Evolutionary conservation across 2,888 invertebrate genomes (phyloP), one percentile per base, ranked within the genome.

Genomic region (Tetheella fluctuosa): DNA sequence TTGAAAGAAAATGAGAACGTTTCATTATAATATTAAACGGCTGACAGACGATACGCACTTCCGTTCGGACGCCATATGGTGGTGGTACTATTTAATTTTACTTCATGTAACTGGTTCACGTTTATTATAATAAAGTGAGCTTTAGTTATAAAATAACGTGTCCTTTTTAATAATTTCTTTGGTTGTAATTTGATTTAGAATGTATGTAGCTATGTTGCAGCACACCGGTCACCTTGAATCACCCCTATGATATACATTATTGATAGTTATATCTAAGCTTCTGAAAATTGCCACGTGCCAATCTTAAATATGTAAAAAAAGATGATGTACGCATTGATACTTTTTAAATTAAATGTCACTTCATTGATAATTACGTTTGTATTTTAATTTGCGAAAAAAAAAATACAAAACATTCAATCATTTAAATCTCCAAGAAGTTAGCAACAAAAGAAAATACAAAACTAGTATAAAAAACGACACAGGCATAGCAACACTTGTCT

Each of bases 41-140:
- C 88, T 86, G 91, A 88, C 91, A 93, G 89, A 81, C 89, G 92
- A 93, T 89, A 90, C 90, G 85, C 79, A 89, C 90, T 91, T 92
- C 92, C 92, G 90, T 77, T 83, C 83, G 82, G 77, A 81, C 82
- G 84, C 89, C 92, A 91, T 90, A 89, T 91, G 91, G 80, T 81
- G 69, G 71, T 71, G 75, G 78, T 76, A 76, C 81, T 85, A 85
- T 88, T 88, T 79, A 82, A 80, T 79, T 79, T 80, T 70, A 71
- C 76, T 77, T 74, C 68, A 64, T 69, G 67, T 67, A 77, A 80
- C 76, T 73, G 77, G 80, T 79, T 80, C 62, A 63, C 70, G 65
- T 70, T 74, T 74, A 75, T 73, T 71, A 81, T 80, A 82, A 82
- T 83, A 72, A n/a, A 74, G 64, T 71, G 73, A 64, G 68, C 68